phyloP scores from a whole-genome alignment of 2,888 invertebrate genomes.

The Coelopa pilipes region DNA sequence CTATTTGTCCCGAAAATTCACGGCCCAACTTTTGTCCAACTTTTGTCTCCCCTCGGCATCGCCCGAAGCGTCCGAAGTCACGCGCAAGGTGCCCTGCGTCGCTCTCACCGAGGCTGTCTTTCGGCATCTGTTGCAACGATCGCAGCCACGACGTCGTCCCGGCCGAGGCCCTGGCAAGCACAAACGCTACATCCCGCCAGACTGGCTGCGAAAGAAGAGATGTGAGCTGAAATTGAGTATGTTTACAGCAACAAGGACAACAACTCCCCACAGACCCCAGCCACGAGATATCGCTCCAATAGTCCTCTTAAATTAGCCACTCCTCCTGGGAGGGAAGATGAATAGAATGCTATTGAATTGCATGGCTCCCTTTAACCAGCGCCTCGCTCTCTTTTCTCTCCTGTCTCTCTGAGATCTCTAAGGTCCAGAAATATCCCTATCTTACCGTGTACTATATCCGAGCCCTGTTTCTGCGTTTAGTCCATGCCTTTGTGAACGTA shows the following conservation, averaged over 20 bases:
- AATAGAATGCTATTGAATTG: background rate
- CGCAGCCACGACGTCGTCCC: background rate
- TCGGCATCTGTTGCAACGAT: conserved; percentile 16
- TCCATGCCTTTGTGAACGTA: too few relatives aligned
- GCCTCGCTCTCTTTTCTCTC: too few relatives aligned
- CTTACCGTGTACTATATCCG: too few relatives aligned
- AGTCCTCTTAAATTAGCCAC: background rate
- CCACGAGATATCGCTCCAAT: background rate
- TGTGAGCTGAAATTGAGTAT: conserved; percentile 63
- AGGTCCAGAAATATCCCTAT: too few relatives aligned
- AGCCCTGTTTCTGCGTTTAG: too few relatives aligned
- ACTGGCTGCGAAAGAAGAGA: conserved; percentile 65
- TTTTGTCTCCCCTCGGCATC: background rate
- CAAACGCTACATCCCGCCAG: conserved; percentile 63
- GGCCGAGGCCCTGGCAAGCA: conserved; percentile 50
- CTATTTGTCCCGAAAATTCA: background rate
- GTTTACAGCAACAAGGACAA: background rate
- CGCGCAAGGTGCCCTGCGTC: conserved; percentile 15
- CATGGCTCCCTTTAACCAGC: too few relatives aligned
- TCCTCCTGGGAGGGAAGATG: background rate
- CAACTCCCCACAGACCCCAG: background rate
- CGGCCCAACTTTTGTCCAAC: too few relatives aligned
- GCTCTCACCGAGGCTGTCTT: conserved; percentile 20
- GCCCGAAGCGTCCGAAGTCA: conserved; percentile 19
- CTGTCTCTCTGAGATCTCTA: too few relatives aligned